Evolutionary conservation across 1,140 invertebrate genomes (phyloP).

Genomic region (Halesus radiatus): DNA sequence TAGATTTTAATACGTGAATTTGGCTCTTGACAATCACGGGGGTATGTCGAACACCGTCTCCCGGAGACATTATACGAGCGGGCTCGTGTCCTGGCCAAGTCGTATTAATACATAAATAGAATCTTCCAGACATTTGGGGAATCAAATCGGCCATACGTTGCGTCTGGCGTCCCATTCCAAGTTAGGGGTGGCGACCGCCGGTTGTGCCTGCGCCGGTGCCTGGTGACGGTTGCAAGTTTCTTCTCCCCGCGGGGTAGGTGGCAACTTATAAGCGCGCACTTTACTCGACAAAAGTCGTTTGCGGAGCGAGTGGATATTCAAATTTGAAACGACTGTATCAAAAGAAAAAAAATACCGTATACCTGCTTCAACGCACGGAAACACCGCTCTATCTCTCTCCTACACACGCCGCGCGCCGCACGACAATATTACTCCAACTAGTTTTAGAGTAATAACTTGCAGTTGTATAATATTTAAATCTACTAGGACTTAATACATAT

Average conservation of each 20-base stretch:
- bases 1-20: conserved; percentile 42
- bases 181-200: conserved; percentile 28
- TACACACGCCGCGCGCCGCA: background rate
- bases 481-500: background rate
- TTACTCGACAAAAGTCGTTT: conserved; percentile 39
- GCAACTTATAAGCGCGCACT: conserved; percentile 19
- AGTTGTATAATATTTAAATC: conserved; percentile 28
- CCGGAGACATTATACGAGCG: conserved; percentile 12
- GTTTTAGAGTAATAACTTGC: background rate
- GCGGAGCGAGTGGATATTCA: conserved; percentile 46
- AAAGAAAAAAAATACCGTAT: conserved; percentile 22
- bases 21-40: conserved; percentile 33
- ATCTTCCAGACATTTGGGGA: background rate
- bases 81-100: conserved; percentile 36
- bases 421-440: background rate
- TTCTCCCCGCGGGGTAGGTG: background rate
- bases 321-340: conserved; percentile 44
- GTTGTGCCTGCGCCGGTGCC: background rate
- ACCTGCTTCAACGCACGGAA: conserved; percentile 26
- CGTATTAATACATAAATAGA: conserved; percentile 47
- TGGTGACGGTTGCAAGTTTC: conserved; percentile 44
- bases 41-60: background rate
- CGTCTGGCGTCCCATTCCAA: conserved; percentile 12
- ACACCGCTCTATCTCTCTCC: conserved; percentile 14
- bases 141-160: conserved; percentile 20